These are phyloP conservation scores for Alviniconcha strummeri DNA, from an alignment of 2,888 invertebrate genomes.

Conservation along the genomic window DNA sequence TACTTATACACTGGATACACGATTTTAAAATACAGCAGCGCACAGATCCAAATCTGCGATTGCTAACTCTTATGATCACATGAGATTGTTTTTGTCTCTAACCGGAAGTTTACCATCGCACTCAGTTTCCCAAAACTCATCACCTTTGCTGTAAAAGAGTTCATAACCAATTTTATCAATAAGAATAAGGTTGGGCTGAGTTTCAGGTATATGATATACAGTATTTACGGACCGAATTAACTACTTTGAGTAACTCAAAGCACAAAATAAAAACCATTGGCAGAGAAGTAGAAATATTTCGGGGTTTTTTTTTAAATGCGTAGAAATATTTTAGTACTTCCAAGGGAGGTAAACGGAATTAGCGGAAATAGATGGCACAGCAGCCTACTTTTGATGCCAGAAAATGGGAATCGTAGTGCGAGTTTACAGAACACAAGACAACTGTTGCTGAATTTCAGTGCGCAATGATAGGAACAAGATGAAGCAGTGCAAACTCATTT, in stretches of 20 bases:
- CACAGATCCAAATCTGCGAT: background rate
- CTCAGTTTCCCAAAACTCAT: background rate
- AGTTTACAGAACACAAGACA: constrained; percentile 16
- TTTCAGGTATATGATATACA: background rate
- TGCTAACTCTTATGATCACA: constrained; percentile 7
- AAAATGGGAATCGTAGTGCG: constrained; percentile 5
- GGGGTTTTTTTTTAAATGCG: background rate
- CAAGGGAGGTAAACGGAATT: background rate
- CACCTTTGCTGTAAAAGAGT: constrained; percentile 5
- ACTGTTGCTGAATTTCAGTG: constrained; percentile 19
- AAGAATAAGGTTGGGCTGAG: background rate
- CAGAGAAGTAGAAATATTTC: too few relatives aligned
- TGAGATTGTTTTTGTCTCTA: constrained; percentile 28
- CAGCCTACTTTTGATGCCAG: constrained; percentile 29
- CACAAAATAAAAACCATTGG: too few relatives aligned
- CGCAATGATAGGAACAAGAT: constrained; percentile 16
- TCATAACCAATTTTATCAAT: background rate
- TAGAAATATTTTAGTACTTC: background rate
- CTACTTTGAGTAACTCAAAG: too few relatives aligned
- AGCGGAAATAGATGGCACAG: constrained; percentile 29
- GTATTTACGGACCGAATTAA: too few relatives aligned
- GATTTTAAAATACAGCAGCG: too few relatives aligned
- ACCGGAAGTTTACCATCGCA: constrained; percentile 20
- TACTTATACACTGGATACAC: too few relatives aligned
- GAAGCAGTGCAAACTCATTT: background rate